phyloP scores from a whole-genome alignment of 1,140 invertebrate species.

The Bombus superbus region DNA sequence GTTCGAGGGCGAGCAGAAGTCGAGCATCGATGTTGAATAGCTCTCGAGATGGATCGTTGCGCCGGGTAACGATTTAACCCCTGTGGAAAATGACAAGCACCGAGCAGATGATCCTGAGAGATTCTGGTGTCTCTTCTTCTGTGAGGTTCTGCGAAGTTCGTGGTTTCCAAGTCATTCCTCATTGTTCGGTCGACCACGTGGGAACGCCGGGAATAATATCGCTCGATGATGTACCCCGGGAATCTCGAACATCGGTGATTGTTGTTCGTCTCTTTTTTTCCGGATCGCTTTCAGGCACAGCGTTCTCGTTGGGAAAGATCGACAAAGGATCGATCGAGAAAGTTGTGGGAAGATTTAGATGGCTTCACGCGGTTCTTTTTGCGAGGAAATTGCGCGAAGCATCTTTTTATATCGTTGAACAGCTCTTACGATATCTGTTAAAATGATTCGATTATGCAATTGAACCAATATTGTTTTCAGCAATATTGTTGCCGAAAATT shows the following conservation, averaged over 20 bases:
- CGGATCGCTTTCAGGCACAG: background rate
- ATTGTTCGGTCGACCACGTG: slow-evolving; percentile 9
- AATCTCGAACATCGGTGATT: background rate
- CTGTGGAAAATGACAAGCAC: slow-evolving; percentile 13
- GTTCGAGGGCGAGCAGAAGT: background rate
- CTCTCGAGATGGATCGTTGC: slow-evolving; percentile 18
- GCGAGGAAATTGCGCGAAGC: background rate
- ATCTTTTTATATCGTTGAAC: too few relatives aligned
- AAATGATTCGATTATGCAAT: too few relatives aligned
- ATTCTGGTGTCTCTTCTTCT: background rate
- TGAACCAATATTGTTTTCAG: too few relatives aligned
- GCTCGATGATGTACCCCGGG: background rate
- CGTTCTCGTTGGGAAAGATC: background rate
- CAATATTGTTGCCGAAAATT: too few relatives aligned
- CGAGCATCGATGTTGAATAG: background rate
- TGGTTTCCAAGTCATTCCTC: slow-evolving; percentile 9
- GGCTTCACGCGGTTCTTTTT: background rate
- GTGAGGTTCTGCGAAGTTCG: background rate
- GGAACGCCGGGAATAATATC: background rate
- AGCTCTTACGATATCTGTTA: too few relatives aligned
- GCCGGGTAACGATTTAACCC: slow-evolving; percentile 38
- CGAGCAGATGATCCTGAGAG: background rate
- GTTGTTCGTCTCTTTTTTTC: background rate
- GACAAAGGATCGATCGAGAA: background rate
- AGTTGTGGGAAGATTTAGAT: background rate